Evolutionary conservation across 2,113 vertebrate species (phyloP), one percentile per base, ranked within the genome.

Genomic region (Cyanoderma ruficeps): DNA sequence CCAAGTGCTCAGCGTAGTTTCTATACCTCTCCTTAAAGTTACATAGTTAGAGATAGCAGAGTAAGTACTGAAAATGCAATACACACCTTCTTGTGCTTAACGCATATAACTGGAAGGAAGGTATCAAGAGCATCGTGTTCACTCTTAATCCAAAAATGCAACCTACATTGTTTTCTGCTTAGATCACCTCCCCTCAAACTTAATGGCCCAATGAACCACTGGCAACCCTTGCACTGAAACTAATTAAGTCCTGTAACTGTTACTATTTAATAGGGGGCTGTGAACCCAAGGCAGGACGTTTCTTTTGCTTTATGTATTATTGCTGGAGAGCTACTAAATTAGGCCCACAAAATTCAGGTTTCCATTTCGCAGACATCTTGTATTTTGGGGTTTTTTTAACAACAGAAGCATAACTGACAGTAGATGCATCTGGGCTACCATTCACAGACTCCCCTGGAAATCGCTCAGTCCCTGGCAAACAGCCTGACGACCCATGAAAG

Each of bases 111-210:
- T 76, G 13, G 42, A 64, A 97, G 60, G 68, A 80, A 93, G 53
- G 27, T 60, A 21, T 63, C 0, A 2, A 57, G 63, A 57, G 42
- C 19, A 75, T 33, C 21, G 33, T 35, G 61, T 7, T 89, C 50
- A 79, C 49, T 25, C 88, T 76, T 33, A 81, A 74, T 49, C 59
- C 37, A 89, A 93, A 92, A 94, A 92, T 0, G 8, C 71, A 93
- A 83, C 52, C 64, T 55, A 41, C 91, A 75, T 92, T 93, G 84
- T 83, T 92, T 72, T 30, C 61, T 65, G 64, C 77, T 96, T 87
- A 94, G 55, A 81, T 94, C 95, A 96, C 68, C 83, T 86, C 52
- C 64, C n/a, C 39, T 74, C 31, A 65, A 49, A n/a, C 50, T 65
- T 90, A 72, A 92, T 63, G 83, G 59, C 50, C 83, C 71, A 63